These are phyloP conservation scores for Saiga tatarica DNA, from an alignment of 2,113 vertebrate species.

Conservation along the genomic window DNA sequence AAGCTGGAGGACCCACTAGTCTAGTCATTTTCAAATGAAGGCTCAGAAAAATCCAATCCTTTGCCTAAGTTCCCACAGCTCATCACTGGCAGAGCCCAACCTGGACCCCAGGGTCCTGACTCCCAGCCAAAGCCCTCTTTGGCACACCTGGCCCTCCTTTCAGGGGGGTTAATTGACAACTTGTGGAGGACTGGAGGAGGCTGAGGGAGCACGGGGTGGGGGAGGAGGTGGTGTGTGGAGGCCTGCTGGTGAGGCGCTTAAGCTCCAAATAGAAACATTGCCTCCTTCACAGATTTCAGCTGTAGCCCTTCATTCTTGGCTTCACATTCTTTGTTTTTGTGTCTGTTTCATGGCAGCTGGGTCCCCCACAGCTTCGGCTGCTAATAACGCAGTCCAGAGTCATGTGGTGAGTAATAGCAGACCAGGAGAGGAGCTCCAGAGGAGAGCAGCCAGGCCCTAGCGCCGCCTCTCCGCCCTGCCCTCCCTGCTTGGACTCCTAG, in stretches of 20 bases:
- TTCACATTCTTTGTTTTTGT: not conserved
- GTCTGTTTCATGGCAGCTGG: slow-evolving; percentile 46
- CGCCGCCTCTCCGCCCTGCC: rapidly evolving
- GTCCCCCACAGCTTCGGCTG: slow-evolving; percentile 23
- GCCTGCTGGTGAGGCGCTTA: not conserved
- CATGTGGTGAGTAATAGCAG: slow-evolving; percentile 47
- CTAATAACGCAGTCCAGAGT: slow-evolving; percentile 5
- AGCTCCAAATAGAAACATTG: slow-evolving; percentile 40
- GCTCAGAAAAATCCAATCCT: not conserved
- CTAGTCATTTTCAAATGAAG: not conserved
- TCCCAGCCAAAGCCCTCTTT: not conserved
- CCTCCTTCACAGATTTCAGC: slow-evolving; percentile 25
- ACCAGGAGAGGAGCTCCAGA: not conserved
- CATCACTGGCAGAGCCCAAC: not conserved
- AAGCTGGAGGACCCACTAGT: not conserved
- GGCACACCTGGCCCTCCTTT: not conserved
- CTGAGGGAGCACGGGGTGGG: not conserved
- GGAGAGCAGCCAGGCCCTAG: not conserved
- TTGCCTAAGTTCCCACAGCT: not conserved
- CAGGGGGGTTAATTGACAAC: not conserved
- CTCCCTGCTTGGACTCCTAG: not conserved
- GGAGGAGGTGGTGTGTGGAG: not conserved
- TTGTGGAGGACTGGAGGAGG: not conserved
- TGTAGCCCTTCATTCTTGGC: not conserved
- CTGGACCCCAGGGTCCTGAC: not conserved